Base-by-base conservation (phyloP, 2,797 vertebrate species). In the Alosa sapidissima region DNA sequence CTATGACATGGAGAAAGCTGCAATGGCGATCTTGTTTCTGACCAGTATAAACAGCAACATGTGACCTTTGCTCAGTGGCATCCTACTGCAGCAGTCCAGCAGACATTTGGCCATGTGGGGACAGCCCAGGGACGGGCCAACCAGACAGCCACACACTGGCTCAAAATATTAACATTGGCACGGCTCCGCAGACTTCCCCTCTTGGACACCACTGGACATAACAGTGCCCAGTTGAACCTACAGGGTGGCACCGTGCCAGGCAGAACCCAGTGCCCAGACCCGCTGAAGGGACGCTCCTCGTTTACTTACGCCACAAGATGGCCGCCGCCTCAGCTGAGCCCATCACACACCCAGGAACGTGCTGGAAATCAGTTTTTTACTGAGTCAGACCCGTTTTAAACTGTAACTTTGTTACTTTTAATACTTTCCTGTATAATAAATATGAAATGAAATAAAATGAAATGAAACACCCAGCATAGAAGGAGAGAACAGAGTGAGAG, bases 151-250 rank as follows among this genome's bases (percentile, higher is more conserved):
- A 54, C 84, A 49, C 83, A 62, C 58, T 82, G 68, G 86, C 47
- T 87, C 83, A 88, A 86, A 90, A 88, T 89, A 89, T 90, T 90
- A 89, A 83, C 58, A 45, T 89, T 90, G 89, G 89, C 88, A 86
- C 51, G 82, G 65, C 58, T 62, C n/a, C 8, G n/a, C 58, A 48
- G 10, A 62, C 58, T 24, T 62, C 58, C 58, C 47, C 45, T 81
- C 81, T 78, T 83, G 72, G 55, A 28, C 58, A 24, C 58, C 7
- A 24, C n/a, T 47, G 84, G 51, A 83, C 2, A 78, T 83, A 83
- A 72, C 87, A 86, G 81, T 81, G 83, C 65, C 81, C 55, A 82
- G 48, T 9, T 47, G 51, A 87, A 83, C 85, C 65, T 81, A 85
- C 81, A 87, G 81, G 58, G 0, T 62, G 58, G n/a, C 58, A 24